phyloP scores from a whole-genome alignment of 2,888 invertebrate genomes.

The Coremacera marginata region DNA sequence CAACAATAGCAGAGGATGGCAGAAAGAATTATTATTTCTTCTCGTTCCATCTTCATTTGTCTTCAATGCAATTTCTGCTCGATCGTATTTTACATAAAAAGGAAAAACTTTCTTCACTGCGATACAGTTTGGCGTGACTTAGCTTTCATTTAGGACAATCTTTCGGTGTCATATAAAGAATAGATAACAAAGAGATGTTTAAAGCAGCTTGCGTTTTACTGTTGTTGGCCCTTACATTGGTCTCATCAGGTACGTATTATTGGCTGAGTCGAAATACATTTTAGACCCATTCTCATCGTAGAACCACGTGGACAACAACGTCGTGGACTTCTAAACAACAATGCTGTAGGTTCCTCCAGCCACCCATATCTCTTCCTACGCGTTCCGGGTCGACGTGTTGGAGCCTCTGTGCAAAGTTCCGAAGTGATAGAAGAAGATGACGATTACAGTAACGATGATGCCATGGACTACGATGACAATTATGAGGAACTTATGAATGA shows the following conservation, averaged over 20 bases:
- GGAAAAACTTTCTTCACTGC: conserved; percentile 52
- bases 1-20: too few relatives aligned
- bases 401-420: conserved; percentile 55
- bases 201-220: conserved; percentile 34
- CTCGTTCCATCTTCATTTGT: too few relatives aligned
- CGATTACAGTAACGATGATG: conserved; percentile 37
- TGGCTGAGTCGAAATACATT: background rate
- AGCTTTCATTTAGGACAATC: conserved; percentile 61
- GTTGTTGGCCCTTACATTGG: conserved; percentile 46
- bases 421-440: conserved; percentile 52
- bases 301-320: conserved; percentile 51
- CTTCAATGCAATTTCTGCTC: background rate
- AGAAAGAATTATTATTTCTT: too few relatives aligned
- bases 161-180: background rate
- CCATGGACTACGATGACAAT: conserved; percentile 26
- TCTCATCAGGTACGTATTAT: conserved; percentile 51
- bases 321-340: conserved; percentile 24
- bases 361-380: conserved; percentile 61
- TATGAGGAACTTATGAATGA: conserved; percentile 40
- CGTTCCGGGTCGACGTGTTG: conserved; percentile 56
- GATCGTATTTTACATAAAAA: conserved; percentile 61
- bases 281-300: conserved; percentile 23
- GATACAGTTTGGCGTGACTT: conserved; percentile 61
- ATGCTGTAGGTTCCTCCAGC: conserved; percentile 40
- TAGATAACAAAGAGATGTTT: conserved; percentile 22